Percentiles rank a stretch among this genome's conserved stretches.
These are phyloP conservation scores for Halichoerus grypus DNA, from an alignment of 2,113 vertebrate genomes.

Conservation along the genomic window DNA sequence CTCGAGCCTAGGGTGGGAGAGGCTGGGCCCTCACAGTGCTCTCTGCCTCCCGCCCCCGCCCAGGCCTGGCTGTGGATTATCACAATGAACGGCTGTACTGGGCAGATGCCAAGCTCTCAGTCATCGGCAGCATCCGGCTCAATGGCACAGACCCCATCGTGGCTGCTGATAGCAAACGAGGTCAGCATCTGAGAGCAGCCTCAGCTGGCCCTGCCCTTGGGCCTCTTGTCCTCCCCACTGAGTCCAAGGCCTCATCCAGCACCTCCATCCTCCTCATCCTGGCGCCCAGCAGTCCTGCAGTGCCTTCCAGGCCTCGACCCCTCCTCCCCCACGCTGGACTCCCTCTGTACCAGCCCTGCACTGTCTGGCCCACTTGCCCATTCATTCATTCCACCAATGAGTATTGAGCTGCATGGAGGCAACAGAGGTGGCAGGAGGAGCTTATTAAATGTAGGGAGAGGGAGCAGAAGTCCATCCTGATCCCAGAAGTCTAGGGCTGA, in stretches of 20 bases:
- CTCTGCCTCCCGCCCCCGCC: not conserved
- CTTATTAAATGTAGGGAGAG: not conserved
- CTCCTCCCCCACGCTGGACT: not conserved
- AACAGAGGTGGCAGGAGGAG: not conserved
- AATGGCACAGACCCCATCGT: slow-evolving; percentile 95
- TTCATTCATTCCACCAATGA: not conserved
- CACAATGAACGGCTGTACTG: slow-evolving; percentile 98
- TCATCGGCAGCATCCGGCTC: slow-evolving; percentile 96
- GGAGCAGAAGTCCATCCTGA: not conserved
- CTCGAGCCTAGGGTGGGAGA: not conserved
- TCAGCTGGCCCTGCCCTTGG: not conserved
- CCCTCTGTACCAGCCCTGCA: not conserved
- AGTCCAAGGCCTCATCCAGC: not conserved
- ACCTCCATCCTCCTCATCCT: not conserved
- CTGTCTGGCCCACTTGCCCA: not conserved
- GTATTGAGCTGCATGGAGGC: not conserved
- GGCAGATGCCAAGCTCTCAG: slow-evolving; percentile 96
- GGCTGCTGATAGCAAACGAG: slow-evolving; percentile 95
- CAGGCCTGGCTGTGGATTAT: slow-evolving; percentile 97
- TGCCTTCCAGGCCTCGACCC: not conserved
- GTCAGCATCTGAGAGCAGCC: slow-evolving; percentile 72
- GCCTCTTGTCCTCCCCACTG: not conserved
- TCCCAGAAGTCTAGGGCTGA: not conserved
- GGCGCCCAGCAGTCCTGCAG: not conserved
- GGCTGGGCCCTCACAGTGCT: not conserved